Evolutionary conservation across 2,888 invertebrate species (phyloP).

Genomic region (Drosophila quinaria): DNA sequence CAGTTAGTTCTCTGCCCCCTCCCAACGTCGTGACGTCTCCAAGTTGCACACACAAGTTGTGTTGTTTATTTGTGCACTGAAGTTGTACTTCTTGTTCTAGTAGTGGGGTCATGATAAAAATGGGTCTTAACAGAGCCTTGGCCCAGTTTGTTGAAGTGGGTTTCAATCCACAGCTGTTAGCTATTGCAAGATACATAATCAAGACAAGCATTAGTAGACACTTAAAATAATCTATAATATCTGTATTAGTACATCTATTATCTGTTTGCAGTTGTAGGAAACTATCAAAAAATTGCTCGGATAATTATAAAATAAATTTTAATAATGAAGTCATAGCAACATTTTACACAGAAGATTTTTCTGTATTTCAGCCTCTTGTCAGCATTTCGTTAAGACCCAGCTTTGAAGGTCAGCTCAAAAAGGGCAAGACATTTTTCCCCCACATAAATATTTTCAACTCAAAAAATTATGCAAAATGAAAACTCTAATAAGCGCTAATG

Average conservation of each 20-base stretch:
- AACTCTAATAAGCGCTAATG: slow-evolving; percentile 71
- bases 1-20: slow-evolving; percentile 14
- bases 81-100: background rate
- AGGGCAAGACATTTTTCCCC: slow-evolving; percentile 17
- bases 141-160: slow-evolving; percentile 30
- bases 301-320: background rate
- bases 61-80: slow-evolving; percentile 45
- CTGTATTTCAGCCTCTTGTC: background rate
- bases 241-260: no score
- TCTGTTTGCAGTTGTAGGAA: no score
- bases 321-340: background rate
- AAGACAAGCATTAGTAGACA: no score
- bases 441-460: background rate
- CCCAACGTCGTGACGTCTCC: background rate
- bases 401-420: slow-evolving; percentile 33
- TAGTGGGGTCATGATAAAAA: background rate
- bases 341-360: background rate
- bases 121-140: slow-evolving; percentile 49
- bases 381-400: slow-evolving; percentile 10
- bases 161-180: slow-evolving; percentile 7
- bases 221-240: no score
- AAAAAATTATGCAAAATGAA: slow-evolving; percentile 62
- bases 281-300: background rate
- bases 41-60: slow-evolving; percentile 13
- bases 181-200: no score